Evolutionary conservation across 2,113 vertebrate genomes (phyloP).

Genomic region (Carassius auratus): DNA sequence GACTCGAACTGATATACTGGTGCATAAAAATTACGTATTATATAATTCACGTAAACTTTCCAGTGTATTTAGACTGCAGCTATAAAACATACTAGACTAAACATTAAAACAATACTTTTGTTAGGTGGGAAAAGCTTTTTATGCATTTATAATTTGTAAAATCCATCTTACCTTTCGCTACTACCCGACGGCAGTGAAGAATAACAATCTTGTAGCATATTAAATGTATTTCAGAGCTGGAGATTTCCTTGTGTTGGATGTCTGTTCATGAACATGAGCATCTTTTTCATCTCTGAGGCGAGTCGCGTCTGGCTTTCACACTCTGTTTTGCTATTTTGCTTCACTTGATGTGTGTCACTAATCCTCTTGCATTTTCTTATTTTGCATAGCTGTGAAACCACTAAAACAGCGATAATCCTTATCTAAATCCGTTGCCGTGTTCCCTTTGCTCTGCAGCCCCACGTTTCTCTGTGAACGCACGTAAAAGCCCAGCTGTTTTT

Average conservation of each 20-base stretch:
- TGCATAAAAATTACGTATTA: neutral
- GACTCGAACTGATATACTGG: neutral
- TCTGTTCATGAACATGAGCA: conserved; percentile 27
- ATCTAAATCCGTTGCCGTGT: conserved; percentile 48
- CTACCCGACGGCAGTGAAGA: neutral
- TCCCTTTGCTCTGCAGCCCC: conserved; percentile 26
- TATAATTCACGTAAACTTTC: conserved; percentile 12
- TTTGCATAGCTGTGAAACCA: conserved; percentile 41
- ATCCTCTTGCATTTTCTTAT: conserved; percentile 51
- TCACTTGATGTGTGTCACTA: conserved; percentile 45
- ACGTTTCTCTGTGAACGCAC: conserved; percentile 33
- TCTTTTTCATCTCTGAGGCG: conserved; percentile 30
- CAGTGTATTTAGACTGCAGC: neutral
- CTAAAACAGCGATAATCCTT: conserved; percentile 46
- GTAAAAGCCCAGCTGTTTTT: conserved; percentile 44
- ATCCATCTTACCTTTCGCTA: conserved; percentile 31
- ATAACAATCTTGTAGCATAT: neutral
- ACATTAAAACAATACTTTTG: neutral
- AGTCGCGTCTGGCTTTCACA: conserved; percentile 31
- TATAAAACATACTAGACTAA: neutral
- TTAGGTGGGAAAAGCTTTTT: neutral
- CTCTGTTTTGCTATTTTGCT: conserved; percentile 11
- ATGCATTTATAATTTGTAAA: neutral
- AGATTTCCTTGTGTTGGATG: neutral
- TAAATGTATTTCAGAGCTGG: neutral